Evolutionary conservation across 2,113 vertebrate species (phyloP).

Genomic region (Ochotona princeps): DNA sequence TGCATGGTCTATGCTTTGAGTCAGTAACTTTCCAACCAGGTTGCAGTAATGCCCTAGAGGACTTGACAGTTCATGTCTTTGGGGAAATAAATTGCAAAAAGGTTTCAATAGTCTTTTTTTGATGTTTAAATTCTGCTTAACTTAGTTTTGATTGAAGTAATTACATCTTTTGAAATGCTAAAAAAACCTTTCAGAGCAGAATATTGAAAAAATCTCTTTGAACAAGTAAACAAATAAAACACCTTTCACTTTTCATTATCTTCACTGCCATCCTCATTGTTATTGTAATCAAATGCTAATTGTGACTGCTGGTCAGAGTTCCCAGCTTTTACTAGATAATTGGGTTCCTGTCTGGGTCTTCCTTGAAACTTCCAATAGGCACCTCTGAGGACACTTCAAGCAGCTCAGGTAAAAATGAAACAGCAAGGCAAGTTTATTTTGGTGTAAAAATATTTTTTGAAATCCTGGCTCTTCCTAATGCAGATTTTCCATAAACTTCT

Average conservation of each 20-base stretch:
- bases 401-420: too few species aligned
- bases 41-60: neutral
- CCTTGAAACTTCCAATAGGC: neutral
- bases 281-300: constrained; percentile 29
- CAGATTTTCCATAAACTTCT: too few species aligned
- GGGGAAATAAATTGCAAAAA: constrained; percentile 12
- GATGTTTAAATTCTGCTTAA: constrained; percentile 47
- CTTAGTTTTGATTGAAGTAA: constrained; percentile 56
- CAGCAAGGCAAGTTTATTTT: too few species aligned
- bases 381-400: neutral
- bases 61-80: neutral
- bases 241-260: neutral
- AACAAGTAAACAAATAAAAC: neutral
- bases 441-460: too few species aligned
- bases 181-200: constrained; percentile 32
- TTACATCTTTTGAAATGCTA: constrained; percentile 13
- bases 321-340: constrained; percentile 6
- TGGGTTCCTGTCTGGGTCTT: neutral
- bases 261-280: neutral
- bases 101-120: constrained; percentile 5
- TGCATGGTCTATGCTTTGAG: constrained; percentile 39
- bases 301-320: neutral
- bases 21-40: constrained; percentile 37
- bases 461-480: too few species aligned
- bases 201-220: neutral